Percentiles rank a stretch among this genome's conserved stretches.
Evolutionary conservation across 2,888 invertebrate genomes (phyloP).

Genomic region (Acleris literana): DNA sequence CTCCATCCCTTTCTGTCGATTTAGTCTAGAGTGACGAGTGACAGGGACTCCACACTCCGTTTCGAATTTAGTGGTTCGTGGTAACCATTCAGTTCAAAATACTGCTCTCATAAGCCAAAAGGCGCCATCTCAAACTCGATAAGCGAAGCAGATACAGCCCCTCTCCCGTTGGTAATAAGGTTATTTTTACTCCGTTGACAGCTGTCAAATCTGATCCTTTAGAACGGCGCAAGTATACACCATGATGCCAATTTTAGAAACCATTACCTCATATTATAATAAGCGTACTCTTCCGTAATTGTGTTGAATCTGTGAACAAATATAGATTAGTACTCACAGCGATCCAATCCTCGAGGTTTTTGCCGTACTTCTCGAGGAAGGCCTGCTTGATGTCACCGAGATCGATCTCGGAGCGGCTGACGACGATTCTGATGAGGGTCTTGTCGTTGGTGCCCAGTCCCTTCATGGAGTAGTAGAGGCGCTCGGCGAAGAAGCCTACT

Average conservation of each 20-base stretch:
- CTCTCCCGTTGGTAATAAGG: too few species aligned
- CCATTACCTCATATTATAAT: conserved; percentile 20
- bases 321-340: conserved; percentile 85
- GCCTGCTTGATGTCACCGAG: conserved; percentile 96
- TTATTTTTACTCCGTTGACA: too few species aligned
- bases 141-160: too few species aligned
- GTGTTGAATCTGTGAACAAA: conserved; percentile 4
- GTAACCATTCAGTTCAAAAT: too few species aligned
- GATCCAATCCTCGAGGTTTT: conserved; percentile 92
- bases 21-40: too few species aligned
- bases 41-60: too few species aligned
- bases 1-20: too few species aligned
- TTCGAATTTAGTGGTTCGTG: too few species aligned
- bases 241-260: neutral
- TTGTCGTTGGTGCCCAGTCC: conserved; percentile 95
- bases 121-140: too few species aligned
- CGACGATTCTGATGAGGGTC: conserved; percentile 95
- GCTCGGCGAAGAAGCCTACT: conserved; percentile 95
- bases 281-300: conserved; percentile 18
- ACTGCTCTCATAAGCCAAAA: too few species aligned
- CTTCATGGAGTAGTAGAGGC: conserved; percentile 95
- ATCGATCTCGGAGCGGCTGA: conserved; percentile 95
- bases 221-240: too few species aligned
- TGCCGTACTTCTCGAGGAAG: conserved; percentile 92
- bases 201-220: too few species aligned